phyloP scores from a whole-genome alignment of 1,140 invertebrate species.

The Riptortus pedestris region DNA sequence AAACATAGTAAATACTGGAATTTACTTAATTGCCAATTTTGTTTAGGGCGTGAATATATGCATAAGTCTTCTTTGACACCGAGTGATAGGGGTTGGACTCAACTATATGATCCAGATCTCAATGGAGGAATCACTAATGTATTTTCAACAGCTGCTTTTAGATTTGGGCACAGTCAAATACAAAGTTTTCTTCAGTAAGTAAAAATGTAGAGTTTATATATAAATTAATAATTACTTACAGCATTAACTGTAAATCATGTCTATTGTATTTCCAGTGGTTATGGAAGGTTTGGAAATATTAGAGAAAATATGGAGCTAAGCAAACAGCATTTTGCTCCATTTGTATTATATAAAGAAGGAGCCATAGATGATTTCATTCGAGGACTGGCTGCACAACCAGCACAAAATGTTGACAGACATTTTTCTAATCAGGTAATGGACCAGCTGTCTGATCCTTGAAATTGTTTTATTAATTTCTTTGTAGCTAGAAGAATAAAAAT shows the following conservation, averaged over 20 bases:
- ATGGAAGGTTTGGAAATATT: constrained; percentile 39
- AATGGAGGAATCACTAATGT: constrained; percentile 51
- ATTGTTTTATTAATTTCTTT: neutral
- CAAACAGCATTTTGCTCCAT: constrained; percentile 42
- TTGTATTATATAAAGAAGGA: constrained; percentile 40
- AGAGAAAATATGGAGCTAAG: constrained; percentile 45
- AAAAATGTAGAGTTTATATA: neutral
- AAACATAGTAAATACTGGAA: no score
- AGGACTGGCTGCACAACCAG: constrained; percentile 44
- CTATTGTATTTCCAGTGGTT: constrained; percentile 33
- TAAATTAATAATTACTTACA: neutral
- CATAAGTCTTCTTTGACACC: constrained; percentile 39
- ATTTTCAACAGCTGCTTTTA: constrained; percentile 52
- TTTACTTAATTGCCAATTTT: no score
- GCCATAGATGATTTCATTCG: constrained; percentile 43
- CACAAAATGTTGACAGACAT: constrained; percentile 44
- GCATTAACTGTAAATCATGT: neutral
- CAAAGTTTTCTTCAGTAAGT: constrained; percentile 41
- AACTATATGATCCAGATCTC: constrained; percentile 45
- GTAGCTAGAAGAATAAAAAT: neutral
- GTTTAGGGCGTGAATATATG: constrained; percentile 39
- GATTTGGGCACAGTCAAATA: constrained; percentile 52
- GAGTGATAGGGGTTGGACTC: constrained; percentile 39
- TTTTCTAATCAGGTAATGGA: constrained; percentile 46
- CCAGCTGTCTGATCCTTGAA: no score